Evolutionary conservation across 2,888 invertebrate species (phyloP).

Genomic region (Pristionchus maxplancki): DNA sequence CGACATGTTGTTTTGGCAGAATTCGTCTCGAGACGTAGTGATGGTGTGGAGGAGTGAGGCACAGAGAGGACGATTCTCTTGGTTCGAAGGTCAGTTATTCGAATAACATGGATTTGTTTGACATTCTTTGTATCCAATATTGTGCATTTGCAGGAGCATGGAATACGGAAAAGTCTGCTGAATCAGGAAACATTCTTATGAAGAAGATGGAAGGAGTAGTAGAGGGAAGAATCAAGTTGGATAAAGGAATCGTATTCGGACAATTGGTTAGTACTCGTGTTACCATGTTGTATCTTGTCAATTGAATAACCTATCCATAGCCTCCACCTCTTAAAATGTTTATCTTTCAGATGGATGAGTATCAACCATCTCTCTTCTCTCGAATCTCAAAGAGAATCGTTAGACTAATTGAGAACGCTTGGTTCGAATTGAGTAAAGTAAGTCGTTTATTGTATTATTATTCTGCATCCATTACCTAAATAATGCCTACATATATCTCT

Average conservation of each 20-base stretch:
- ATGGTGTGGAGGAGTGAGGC: constrained; percentile 74
- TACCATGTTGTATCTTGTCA: background rate
- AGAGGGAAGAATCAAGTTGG: constrained; percentile 47
- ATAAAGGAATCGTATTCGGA: constrained; percentile 30
- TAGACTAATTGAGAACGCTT: constrained; percentile 67
- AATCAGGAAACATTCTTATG: constrained; percentile 17
- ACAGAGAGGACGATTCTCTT: constrained; percentile 69
- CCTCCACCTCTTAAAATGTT: too few relatives aligned
- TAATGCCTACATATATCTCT: background rate
- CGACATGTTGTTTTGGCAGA: constrained; percentile 25
- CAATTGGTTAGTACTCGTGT: constrained; percentile 45
- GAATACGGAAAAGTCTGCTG: background rate
- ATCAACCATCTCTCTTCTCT: constrained; percentile 67
- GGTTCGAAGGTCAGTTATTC: constrained; percentile 62
- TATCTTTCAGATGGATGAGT: constrained; percentile 65
- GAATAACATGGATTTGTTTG: background rate
- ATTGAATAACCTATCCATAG: too few relatives aligned
- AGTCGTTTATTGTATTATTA: too few relatives aligned
- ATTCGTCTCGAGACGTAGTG: constrained; percentile 63
- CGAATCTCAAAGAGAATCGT: constrained; percentile 64
- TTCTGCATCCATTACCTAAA: background rate
- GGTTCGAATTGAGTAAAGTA: constrained; percentile 71
- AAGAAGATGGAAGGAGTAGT: constrained; percentile 50
- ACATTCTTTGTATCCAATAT: background rate
- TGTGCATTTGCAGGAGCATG: background rate